Percentiles rank a stretch among this genome's conserved stretches.
Evolutionary conservation across 2,888 invertebrate species (phyloP).

Genomic region (Nesidiocoris tenuis): DNA sequence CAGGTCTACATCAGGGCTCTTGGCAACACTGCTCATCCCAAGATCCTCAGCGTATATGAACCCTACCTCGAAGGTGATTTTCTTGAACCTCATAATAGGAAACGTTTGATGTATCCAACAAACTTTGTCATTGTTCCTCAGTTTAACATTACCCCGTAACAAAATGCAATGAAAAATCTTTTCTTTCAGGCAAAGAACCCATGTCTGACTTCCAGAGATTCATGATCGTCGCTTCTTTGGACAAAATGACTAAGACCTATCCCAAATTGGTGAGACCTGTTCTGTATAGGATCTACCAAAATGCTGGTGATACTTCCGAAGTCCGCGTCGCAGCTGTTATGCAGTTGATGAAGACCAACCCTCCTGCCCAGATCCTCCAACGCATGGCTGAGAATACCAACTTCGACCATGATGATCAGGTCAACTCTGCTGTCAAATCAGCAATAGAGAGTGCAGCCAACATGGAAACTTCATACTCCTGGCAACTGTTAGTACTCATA

Average conservation of each 20-base stretch:
- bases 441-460: conserved; percentile 55
- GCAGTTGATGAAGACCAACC: conserved; percentile 63
- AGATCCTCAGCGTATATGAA: conserved; percentile 63
- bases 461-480: conserved; percentile 46
- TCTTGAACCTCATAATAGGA: too few relatives aligned
- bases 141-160: too few relatives aligned
- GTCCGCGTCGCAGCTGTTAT: conserved; percentile 66
- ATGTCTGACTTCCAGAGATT: conserved; percentile 61
- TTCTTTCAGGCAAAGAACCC: conserved; percentile 50
- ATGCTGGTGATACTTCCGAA: conserved; percentile 65
- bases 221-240: conserved; percentile 63
- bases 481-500: conserved; percentile 59
- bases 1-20: conserved; percentile 66
- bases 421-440: conserved; percentile 65
- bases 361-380: conserved; percentile 65
- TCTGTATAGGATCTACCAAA: conserved; percentile 66
- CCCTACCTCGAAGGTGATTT: conserved; percentile 65
- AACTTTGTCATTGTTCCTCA: too few relatives aligned
- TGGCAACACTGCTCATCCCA: conserved; percentile 65
- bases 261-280: conserved; percentile 61
- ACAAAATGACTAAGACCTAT: conserved; percentile 58
- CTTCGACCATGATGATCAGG: conserved; percentile 62
- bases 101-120: too few relatives aligned
- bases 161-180: too few relatives aligned
- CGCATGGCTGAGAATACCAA: conserved; percentile 70